phyloP scores from a whole-genome alignment of 2,797 vertebrate species.

The Decapterus maruadsi region DNA sequence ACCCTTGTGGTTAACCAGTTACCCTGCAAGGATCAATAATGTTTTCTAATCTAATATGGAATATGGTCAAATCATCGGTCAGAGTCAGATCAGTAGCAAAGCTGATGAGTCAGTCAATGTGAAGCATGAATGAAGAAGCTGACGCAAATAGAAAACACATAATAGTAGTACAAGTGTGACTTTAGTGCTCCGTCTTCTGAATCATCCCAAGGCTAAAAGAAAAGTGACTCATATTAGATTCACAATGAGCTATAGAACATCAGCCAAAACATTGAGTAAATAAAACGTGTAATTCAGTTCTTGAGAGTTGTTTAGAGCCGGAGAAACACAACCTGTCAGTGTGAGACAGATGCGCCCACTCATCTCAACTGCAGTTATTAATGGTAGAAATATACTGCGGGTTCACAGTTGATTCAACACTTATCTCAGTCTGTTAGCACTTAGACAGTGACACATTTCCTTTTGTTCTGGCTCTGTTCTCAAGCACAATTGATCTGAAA shows the following conservation, averaged over 20 bases:
- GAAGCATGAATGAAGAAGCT: too few relatives aligned
- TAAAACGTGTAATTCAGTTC: background rate
- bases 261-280: background rate
- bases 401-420: constrained; percentile 18
- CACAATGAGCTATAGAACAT: background rate
- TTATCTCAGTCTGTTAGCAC: constrained; percentile 11
- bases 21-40: too few relatives aligned
- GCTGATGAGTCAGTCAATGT: too few relatives aligned
- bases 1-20: too few relatives aligned
- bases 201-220: background rate
- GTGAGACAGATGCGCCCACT: background rate
- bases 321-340: constrained; percentile 8
- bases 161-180: too few relatives aligned
- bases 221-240: background rate
- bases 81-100: too few relatives aligned
- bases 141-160: too few relatives aligned
- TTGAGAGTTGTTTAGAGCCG: background rate
- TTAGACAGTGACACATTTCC: constrained; percentile 1
- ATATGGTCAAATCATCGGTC: too few relatives aligned
- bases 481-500: background rate
- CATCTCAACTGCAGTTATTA: background rate
- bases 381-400: background rate
- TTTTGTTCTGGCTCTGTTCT: constrained; percentile 3
- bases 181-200: too few relatives aligned
- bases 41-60: too few relatives aligned